Base-by-base conservation (phyloP, 2,113 vertebrate species). In the Chaenogobius annularis region DNA sequence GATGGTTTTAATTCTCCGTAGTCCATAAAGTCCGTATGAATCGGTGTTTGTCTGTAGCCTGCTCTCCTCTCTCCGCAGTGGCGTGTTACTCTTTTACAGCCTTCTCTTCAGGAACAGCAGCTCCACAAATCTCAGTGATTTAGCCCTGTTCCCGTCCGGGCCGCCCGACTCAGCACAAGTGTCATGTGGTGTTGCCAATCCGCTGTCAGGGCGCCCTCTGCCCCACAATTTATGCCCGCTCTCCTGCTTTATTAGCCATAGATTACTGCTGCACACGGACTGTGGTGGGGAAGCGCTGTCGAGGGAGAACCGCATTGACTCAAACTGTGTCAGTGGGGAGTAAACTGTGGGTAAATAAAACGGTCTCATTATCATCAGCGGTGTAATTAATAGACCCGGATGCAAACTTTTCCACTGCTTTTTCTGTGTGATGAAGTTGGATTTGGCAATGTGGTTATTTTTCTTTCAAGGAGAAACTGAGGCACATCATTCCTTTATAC, bases 61-160 rank as follows among this genome's bases (percentile, higher is more conserved):
- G 64, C 63, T 52, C 72, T 64, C 52, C 26, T 72, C 78, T 55
- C 65, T 59, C 68, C 58, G 75, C 82, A 63, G 52, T 20, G 61
- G 78, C 10, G 52, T 67, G 81, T 70, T 70, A 66, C 73, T 73
- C 77, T 63, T 85, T 63, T 85, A 79, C 68, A 55, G 72, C 44
- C 68, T 7, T 66, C 82, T 88, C 87, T 88, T 83, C 82, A 87
- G 84, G 86, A 90, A 87, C 73, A 66, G 75, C 73, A 67, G 70
- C 1, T 22, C 77, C 58, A 85, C 93, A 93, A 90, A 92, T 93
- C 90, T 92, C 69, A 6, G 72, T 91, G 93, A 93, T 93, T 93
- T 91, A 93, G 67, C 71, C 54, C 80, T 82, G 64, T 69, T 81
- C 78, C 78, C 50, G 2, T 75, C 64, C 68, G 76, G 75, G 79